These are phyloP conservation scores for Rhizoglyphus robini DNA, from an alignment of 1,140 invertebrate species.

Conservation along the genomic window DNA sequence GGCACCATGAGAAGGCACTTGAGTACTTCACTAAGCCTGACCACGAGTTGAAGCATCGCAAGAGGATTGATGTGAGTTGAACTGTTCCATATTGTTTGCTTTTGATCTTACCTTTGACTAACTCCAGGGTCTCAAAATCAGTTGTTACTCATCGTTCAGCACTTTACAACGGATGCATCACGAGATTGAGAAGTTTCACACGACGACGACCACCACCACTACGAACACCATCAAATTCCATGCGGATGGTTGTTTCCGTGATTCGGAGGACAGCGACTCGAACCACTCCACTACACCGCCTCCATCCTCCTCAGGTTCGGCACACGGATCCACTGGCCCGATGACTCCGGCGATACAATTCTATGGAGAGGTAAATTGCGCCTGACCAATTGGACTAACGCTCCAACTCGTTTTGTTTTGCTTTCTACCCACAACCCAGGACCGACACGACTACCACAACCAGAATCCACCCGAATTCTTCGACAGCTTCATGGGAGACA, in stretches of 20 bases:
- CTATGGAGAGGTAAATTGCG: conserved; percentile 1
- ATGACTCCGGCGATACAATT: conserved; percentile 2
- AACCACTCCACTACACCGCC: conserved; percentile 1
- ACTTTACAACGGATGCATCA: conserved; percentile 3
- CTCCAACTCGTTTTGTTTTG: no score
- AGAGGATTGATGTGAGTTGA: conserved; percentile 16
- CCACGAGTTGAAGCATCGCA: conserved; percentile 19
- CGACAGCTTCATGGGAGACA: conserved; percentile 3
- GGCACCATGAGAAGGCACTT: conserved; percentile 13
- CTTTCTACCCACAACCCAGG: no score
- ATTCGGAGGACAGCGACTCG: not conserved
- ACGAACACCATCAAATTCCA: conserved; percentile 2
- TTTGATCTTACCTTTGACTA: not conserved
- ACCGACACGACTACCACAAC: conserved; percentile 1
- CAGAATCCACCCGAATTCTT: not conserved
- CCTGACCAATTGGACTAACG: not conserved
- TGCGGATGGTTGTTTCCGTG: not conserved
- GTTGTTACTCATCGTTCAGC: conserved; percentile 12
- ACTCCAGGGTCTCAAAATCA: conserved; percentile 15
- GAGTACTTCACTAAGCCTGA: conserved; percentile 17
- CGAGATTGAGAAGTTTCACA: not conserved
- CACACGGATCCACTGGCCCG: not conserved
- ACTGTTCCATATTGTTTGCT: not conserved
- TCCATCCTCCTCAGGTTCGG: not conserved
- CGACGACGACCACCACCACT: conserved; percentile 1